Percentiles rank a stretch among this genome's conserved stretches.
phyloP scores from a whole-genome alignment of 1,140 invertebrate species.

The Lasaia peninsularis region DNA sequence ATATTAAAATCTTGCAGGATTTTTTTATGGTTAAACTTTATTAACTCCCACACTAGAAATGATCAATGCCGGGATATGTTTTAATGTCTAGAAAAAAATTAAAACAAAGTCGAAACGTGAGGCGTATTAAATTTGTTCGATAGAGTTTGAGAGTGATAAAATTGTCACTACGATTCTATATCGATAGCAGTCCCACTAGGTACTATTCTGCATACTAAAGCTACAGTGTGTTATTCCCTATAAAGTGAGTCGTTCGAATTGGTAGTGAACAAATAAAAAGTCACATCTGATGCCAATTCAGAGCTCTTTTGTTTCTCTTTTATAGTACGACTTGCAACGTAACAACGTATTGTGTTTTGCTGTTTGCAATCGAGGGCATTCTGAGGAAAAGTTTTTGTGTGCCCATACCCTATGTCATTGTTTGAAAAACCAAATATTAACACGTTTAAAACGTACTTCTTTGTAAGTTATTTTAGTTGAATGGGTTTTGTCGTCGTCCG shows the following conservation, averaged over 20 bases:
- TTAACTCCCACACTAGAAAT: no score
- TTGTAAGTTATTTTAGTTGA: no score
- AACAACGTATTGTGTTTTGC: background rate
- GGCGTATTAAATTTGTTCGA: no score
- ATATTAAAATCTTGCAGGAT: no score
- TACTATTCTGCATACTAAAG: background rate
- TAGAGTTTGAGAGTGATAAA: background rate
- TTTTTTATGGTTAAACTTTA: no score
- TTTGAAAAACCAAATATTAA: no score
- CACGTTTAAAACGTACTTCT: no score
- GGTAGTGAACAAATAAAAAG: slow-evolving; percentile 11
- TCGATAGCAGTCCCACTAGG: background rate
- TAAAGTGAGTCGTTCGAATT: slow-evolving; percentile 7
- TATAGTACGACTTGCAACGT: background rate
- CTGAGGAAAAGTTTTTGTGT: background rate
- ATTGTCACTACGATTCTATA: background rate
- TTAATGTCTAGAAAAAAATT: no score
- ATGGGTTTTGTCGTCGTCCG: no score
- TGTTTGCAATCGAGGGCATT: background rate
- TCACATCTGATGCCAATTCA: slow-evolving; percentile 10
- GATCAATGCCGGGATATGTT: no score
- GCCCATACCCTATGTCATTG: no score
- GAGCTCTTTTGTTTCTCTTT: slow-evolving; percentile 5
- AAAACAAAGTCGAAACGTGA: no score
- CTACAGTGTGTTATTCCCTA: background rate